phyloP scores from a whole-genome alignment of 2,888 invertebrate species.

The Cyaniris semiargus region DNA sequence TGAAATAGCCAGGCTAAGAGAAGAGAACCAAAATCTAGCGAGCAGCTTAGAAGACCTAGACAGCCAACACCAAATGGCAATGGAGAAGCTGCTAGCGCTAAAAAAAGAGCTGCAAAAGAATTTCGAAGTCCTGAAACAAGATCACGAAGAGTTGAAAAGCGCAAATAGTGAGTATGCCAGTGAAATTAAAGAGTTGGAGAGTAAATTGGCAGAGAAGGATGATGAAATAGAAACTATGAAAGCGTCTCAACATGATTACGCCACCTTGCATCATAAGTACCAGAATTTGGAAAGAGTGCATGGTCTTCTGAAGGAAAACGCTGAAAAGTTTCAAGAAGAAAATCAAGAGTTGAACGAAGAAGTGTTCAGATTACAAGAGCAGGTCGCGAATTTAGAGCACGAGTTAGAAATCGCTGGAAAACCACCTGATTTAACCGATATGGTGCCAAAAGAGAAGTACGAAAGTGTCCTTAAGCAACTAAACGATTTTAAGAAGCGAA shows the following conservation, averaged over 20 bases:
- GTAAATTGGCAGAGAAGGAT: conserved; percentile 71
- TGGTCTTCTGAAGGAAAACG: conserved; percentile 67
- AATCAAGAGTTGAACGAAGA: conserved; percentile 78
- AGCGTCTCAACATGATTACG: conserved; percentile 56
- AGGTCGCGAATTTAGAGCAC: conserved; percentile 71
- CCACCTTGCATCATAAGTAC: conserved; percentile 71
- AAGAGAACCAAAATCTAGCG: conserved; percentile 80
- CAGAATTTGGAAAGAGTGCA: conserved; percentile 73
- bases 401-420: conserved; percentile 64
- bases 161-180: conserved; percentile 69
- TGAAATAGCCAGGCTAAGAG: conserved; percentile 73
- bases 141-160: conserved; percentile 69
- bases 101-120: conserved; percentile 79
- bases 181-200: conserved; percentile 66
- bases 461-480: conserved; percentile 63
- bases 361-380: conserved; percentile 72
- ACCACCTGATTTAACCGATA: conserved; percentile 54
- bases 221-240: conserved; percentile 60
- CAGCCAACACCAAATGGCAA: conserved; percentile 85
- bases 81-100: conserved; percentile 78
- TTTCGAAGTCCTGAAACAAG: conserved; percentile 70
- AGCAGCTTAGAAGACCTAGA: conserved; percentile 86
- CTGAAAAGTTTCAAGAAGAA: conserved; percentile 77
- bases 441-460: conserved; percentile 63
- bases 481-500: conserved; percentile 59